Evolutionary conservation across 1,140 invertebrate genomes (phyloP).

Genomic region (Armadillidium nasatum): DNA sequence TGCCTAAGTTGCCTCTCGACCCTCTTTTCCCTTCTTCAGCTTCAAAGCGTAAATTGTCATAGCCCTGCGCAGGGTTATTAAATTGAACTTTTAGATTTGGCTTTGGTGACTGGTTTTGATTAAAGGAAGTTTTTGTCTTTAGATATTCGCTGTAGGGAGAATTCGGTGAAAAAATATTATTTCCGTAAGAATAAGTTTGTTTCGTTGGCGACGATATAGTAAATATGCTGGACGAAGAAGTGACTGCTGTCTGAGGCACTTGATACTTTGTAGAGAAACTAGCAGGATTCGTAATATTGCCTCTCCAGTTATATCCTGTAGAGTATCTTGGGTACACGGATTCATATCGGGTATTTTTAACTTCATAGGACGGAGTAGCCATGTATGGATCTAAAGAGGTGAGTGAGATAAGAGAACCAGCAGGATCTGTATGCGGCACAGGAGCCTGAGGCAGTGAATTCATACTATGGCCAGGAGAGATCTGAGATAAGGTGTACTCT

Average conservation of each 20-base stretch:
- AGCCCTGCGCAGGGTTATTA: background rate
- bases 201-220: background rate
- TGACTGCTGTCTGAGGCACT: background rate
- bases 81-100: background rate
- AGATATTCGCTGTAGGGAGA: background rate
- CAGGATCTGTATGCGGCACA: background rate
- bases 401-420: background rate
- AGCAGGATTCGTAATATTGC: background rate
- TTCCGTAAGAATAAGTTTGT: background rate
- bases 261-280: background rate
- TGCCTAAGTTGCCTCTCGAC: background rate
- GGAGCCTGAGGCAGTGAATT: background rate
- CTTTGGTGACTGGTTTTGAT: background rate
- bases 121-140: background rate
- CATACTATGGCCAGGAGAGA: conserved; percentile 31
- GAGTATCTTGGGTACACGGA: background rate
- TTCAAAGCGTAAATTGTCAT: background rate
- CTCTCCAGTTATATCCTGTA: background rate
- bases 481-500: conserved; percentile 39
- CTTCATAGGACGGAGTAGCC: background rate
- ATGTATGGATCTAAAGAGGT: conserved; percentile 1
- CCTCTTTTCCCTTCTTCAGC: background rate
- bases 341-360: conserved; percentile 1
- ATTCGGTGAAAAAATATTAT: background rate
- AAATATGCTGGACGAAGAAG: background rate